phyloP scores from a whole-genome alignment of 2,797 vertebrate species.

The Melanitta fusca region DNA sequence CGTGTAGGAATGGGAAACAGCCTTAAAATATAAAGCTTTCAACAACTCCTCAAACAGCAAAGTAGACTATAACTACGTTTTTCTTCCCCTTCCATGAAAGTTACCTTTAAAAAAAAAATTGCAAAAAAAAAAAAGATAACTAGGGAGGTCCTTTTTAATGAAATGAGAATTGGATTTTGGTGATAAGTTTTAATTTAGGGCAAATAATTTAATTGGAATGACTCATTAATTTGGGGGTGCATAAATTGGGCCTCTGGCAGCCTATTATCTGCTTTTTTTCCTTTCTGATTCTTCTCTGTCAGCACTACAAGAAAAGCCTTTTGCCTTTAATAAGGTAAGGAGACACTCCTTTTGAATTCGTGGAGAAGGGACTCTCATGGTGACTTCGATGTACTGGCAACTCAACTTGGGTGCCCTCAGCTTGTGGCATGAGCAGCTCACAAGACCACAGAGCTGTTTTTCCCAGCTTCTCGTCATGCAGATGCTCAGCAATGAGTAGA shows the following conservation, averaged over 20 bases:
- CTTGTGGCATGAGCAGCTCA: not conserved
- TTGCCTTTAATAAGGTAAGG: not conserved
- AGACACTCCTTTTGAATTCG: not conserved
- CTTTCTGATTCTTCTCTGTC: slow-evolving; percentile 11
- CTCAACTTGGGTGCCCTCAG: not conserved
- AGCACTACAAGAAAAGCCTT: not conserved
- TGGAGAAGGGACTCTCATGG: not conserved
- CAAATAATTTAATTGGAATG: slow-evolving; percentile 70
- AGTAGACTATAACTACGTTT: not conserved
- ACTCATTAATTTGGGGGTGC: slow-evolving; percentile 51
- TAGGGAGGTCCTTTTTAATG: slow-evolving; percentile 54
- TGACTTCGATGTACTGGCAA: not conserved
- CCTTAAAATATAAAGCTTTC: not conserved
- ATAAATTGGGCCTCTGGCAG: slow-evolving; percentile 51
- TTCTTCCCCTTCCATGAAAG: not conserved
- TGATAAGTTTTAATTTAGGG: slow-evolving; percentile 66
- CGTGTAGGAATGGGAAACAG: not conserved
- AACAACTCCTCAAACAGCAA: not conserved
- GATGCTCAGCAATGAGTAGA: not conserved
- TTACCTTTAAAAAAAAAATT: slow-evolving; percentile 28
- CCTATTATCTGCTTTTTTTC: slow-evolving; percentile 22
- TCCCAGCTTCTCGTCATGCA: not conserved
- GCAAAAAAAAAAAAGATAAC: not conserved
- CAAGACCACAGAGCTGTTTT: not conserved
- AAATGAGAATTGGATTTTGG: slow-evolving; percentile 53